These are phyloP conservation scores for Protobothrops flavoviridis DNA, from an alignment of 2,113 vertebrate species.

Conservation along the genomic window DNA sequence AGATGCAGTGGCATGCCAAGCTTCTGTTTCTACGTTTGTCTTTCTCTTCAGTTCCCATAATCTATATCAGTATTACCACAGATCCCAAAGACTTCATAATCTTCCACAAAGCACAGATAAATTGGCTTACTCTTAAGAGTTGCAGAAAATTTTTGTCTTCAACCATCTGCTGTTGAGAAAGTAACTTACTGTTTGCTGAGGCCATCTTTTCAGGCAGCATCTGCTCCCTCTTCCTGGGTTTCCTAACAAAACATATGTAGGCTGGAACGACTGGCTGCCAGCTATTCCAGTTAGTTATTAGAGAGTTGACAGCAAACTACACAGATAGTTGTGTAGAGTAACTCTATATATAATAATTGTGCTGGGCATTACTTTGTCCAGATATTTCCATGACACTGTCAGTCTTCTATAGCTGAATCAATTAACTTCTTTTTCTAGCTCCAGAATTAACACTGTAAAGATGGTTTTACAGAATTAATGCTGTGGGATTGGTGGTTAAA, in stretches of 20 bases:
- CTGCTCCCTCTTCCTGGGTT: constrained; percentile 6
- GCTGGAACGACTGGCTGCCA: background rate
- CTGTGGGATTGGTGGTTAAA: background rate
- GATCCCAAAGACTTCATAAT: constrained; percentile 1
- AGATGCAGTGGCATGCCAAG: background rate
- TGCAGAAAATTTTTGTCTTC: constrained; percentile 19
- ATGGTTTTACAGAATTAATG: background rate
- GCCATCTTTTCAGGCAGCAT: constrained; percentile 9
- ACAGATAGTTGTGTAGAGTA: background rate
- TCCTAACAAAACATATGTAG: constrained; percentile 20
- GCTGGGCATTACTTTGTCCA: background rate
- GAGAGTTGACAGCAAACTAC: background rate
- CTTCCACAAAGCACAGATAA: background rate
- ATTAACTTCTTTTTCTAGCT: background rate
- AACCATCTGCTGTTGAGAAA: constrained; percentile 13
- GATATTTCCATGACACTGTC: background rate
- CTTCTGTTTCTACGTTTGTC: background rate
- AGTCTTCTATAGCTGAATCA: background rate
- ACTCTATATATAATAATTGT: background rate
- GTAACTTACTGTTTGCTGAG: background rate
- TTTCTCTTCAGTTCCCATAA: background rate
- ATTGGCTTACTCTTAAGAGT: background rate
- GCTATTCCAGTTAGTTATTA: background rate
- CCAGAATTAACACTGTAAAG: background rate
- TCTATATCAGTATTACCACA: constrained; percentile 53